Evolutionary conservation across 2,797 vertebrate species (phyloP), one percentile per base, ranked within the genome.

Genomic region (Lagocephalus sceleratus): DNA sequence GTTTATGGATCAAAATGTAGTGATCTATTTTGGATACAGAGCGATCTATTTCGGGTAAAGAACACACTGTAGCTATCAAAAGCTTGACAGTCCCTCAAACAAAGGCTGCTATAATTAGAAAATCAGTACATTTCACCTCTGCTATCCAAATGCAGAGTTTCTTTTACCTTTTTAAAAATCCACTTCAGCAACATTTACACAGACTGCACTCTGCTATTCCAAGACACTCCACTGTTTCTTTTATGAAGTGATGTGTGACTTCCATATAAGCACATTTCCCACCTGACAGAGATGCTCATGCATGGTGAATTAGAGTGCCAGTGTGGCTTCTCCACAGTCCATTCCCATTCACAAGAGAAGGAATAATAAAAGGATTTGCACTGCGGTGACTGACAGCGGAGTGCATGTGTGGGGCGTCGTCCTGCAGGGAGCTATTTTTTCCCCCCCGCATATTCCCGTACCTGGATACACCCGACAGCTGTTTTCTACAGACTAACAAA

Each of bases 21-120:
- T 14, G 42, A 44, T 44, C 42, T 44, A 44, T 44, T 44, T 44
- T 44, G 19, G 42, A 19, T 19, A 20, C 17, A 20, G 10, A 17
- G 39, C 5, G 22, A 65, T 67, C 75, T 84, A 82, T 88, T 84
- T 80, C 73, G 42, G 66, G 59, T 21, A 22, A 66, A 61, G 57
- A 66, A 63, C 38, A 45, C 19, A 62, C 57, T 69, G 68, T 44
- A 5, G 63, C 55, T 22, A 56, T 69, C 55, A 68, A 64, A 79
- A 52, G 47, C 12, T 2, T 35, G 53, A 63, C 44, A 59, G 10
- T 23, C 49, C 57, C 50, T 41, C 38, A 55, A 51, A 54, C 48
- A 21, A 35, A 56, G 15, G 11, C 52, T 65, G 29, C 54, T 58
- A 69, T 64, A 71, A 82, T 67, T 82, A 82, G 75, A 75, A 60